Base-by-base conservation (phyloP, 2,888 invertebrate genomes). In the Ennomos quercinarius region DNA sequence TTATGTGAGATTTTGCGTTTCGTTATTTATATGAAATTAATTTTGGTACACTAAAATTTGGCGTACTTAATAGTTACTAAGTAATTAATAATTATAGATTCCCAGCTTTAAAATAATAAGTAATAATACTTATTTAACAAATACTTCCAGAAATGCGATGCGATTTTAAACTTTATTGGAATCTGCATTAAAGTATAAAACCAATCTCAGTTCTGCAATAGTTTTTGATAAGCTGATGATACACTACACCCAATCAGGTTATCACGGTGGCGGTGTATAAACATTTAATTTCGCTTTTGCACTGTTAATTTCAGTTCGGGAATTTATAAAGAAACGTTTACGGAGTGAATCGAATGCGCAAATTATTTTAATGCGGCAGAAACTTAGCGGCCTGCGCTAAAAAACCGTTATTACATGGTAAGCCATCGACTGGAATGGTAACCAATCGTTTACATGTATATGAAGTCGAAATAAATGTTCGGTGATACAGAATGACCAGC, bases 341-440 rank as follows among this genome's bases (percentile, higher is more conserved):
- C 64, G 58, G 57, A 67, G 67, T 71, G 67, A 68, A 73, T 68
- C 73, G 70, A 76, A 77, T 77, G 68, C 68, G 61, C 68, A 70
- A 73, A 76, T 77, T 76, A 73, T 73, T 74, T 74, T 73, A 74
- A 73, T 72, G 65, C 61, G 65, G 64, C 71, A 65, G 66, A 71
- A 67, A 49, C 62, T 63, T 63, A 56, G 67, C 44, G 53, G 52
- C 54, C 50, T 64, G 60, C 57, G 65, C 64, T 57, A 66, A 67
- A 70, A 67, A 54, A 59, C 67, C 58, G 72, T 71, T 71, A 73
- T 73, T 72, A 70, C 68, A 64, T 63, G 66, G 65, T 63, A 61
- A 57, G 52, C 56, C 63, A 63, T 66, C 63, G 62, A 63, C 63
- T 60, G 61, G 66, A 70, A 72, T 68, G 70, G 66, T 63, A 66